Evolutionary conservation across 2,888 invertebrate genomes (phyloP).

Genomic region (Formica aserva): DNA sequence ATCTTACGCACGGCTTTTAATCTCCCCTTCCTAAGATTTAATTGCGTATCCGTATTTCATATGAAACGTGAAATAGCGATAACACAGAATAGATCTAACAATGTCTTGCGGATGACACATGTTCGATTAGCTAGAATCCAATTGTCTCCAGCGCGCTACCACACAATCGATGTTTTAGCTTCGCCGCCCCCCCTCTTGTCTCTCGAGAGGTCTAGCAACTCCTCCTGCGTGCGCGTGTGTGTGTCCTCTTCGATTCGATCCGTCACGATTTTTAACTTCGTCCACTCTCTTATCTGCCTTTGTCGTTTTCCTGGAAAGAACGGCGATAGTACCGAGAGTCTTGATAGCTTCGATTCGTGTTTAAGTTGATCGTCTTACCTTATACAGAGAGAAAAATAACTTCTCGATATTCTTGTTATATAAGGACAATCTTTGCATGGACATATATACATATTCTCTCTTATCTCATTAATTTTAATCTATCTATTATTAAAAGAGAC

Average conservation of each 20-base stretch:
- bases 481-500: neutral
- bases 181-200: conserved; percentile 51
- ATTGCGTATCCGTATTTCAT: neutral
- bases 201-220: conserved; percentile 6
- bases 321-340: neutral
- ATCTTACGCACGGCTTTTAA: neutral
- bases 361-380: neutral
- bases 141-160: conserved; percentile 60
- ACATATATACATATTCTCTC: neutral
- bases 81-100: neutral
- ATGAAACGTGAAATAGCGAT: neutral
- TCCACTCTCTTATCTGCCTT: neutral
- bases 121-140: neutral
- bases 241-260: conserved; percentile 17
- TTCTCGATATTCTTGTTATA: neutral
- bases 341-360: neutral
- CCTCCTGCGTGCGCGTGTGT: neutral
- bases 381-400: neutral
- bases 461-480: neutral
- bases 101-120: neutral
- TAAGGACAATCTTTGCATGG: neutral
- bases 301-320: neutral
- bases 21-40: neutral
- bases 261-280: neutral
- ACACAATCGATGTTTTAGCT: conserved; percentile 77